These are phyloP conservation scores for Caenorhabditis uteleia DNA, from an alignment of 2,888 invertebrate species.

Conservation along the genomic window DNA sequence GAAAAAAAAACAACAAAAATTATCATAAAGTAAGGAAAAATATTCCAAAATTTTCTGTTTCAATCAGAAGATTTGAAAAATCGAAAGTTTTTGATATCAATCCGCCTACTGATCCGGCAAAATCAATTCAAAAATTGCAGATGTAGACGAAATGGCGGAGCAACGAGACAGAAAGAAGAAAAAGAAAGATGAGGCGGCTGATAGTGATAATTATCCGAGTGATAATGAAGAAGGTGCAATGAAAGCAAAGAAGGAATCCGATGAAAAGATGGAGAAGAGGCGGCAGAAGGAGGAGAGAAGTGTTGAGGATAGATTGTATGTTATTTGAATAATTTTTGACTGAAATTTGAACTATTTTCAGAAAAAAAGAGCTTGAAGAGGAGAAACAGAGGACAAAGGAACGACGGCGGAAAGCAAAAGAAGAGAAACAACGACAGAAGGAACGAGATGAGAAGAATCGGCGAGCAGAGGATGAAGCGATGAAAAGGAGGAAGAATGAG, in stretches of 20 bases:
- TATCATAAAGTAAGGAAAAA: no score
- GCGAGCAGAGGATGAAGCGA: constrained; percentile 10
- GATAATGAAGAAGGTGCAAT: background rate
- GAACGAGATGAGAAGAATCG: constrained; percentile 13
- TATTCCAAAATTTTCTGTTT: no score
- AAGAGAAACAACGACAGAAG: constrained; percentile 14
- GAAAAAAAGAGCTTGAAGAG: constrained; percentile 1
- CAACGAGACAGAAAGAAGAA: constrained; percentile 2
- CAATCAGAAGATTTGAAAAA: no score
- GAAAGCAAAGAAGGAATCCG: background rate
- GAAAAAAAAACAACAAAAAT: no score
- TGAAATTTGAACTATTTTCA: background rate
- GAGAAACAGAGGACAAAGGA: constrained; percentile 9
- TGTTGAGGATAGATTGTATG: background rate
- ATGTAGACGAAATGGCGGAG: background rate
- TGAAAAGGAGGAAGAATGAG: constrained; percentile 12
- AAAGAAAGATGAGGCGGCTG: background rate
- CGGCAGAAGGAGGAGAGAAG: constrained; percentile 1
- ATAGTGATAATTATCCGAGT: background rate
- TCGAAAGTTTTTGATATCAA: no score
- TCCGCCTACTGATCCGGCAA: no score
- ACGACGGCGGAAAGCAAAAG: background rate
- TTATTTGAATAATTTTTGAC: no score
- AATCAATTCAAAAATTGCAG: background rate
- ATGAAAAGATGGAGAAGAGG: constrained; percentile 2